Base-by-base conservation (phyloP, 2,888 invertebrate species). In the Ophion obscuratus region DNA sequence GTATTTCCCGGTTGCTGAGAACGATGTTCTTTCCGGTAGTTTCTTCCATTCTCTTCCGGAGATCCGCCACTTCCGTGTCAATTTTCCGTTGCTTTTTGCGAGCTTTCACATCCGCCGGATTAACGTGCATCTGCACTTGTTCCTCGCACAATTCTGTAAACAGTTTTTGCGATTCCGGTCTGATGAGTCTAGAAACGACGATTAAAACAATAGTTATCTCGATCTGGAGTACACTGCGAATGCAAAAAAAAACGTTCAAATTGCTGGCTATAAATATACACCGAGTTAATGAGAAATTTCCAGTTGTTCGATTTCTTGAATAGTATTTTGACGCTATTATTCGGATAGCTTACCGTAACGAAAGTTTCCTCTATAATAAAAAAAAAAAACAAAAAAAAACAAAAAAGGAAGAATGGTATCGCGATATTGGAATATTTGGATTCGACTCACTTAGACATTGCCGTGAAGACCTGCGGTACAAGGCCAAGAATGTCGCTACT, bases 1-100 rank as follows among this genome's bases (percentile, higher is more conserved):
- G 96, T 90, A 98, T 98, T 95, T 98, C 98, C 89, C 98, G 96
- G 94, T 98, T 98, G 92, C 98, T 98, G 85, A 98, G 95, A 73
- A 98, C 98, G 92, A 98, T 97, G 93, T 97, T 98, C 92, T 97
- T 97, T 57, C 94, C 94, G 68, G 97, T 96, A 5, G 97, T 96
- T 92, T 97, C 97, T 76, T 97, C 96, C 91, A 98, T 95, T 94
- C 98, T 98, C 71, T 95, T 95, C 91, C 97, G 96, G 77, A 98
- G 95, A 93, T 98, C 98, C n/a, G 96, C 95, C 2, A 98, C 97
- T 95, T 98, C 98, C 11, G 97, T 97, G 93, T 98, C 98, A 20
- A 98, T 97, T 95, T 98, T 98, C 81, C 98, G 96, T 94, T 98
- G 97, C 88, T 98, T 96, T 93, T 98, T 98, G 82, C 97, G 96